Evolutionary conservation across 92 coral and sea anemone genomes (phyloP).

Genomic region (Paramuricea clavata): DNA sequence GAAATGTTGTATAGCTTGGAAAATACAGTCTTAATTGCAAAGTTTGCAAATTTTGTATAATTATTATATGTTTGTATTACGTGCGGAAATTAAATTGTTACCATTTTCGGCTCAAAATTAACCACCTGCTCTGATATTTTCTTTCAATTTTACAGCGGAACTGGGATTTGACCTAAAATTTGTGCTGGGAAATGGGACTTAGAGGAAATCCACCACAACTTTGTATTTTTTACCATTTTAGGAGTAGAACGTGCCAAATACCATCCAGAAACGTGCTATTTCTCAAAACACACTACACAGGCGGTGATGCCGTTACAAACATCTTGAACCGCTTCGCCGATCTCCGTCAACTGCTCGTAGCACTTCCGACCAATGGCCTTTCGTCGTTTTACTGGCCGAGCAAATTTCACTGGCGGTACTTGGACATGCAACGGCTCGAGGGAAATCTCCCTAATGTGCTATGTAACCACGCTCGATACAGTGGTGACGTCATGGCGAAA

Average conservation of each 20-base stretch:
- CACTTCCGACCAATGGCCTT: slow-evolving; percentile 88
- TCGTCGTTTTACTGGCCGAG: slow-evolving; percentile 98
- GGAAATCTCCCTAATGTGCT: slow-evolving; percentile 91
- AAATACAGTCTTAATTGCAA: too few relatives aligned
- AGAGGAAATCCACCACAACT: too few relatives aligned
- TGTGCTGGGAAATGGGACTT: too few relatives aligned
- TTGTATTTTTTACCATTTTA: slow-evolving; percentile 10
- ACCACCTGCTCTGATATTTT: too few relatives aligned
- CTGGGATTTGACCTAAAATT: too few relatives aligned
- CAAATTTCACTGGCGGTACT: slow-evolving; percentile 91
- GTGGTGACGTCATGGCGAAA: slow-evolving; percentile 85
- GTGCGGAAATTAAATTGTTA: too few relatives aligned
- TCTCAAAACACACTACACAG: slow-evolving; percentile 95
- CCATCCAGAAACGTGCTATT: slow-evolving; percentile 81
- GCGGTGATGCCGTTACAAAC: slow-evolving; percentile 88
- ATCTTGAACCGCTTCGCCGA: slow-evolving; percentile 93
- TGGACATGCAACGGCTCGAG: slow-evolving; percentile 82
- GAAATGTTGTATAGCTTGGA: too few relatives aligned
- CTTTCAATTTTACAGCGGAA: too few relatives aligned
- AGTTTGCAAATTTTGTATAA: too few relatives aligned
- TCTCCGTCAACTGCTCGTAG: slow-evolving; percentile 84
- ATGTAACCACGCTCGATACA: slow-evolving; percentile 87
- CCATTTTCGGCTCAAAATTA: too few relatives aligned
- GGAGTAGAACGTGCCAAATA: slow-evolving; percentile 70
- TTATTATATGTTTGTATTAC: too few relatives aligned